Conservation (phyloP, 2,888 invertebrate species). For the Pristionchus maxplancki region DNA sequence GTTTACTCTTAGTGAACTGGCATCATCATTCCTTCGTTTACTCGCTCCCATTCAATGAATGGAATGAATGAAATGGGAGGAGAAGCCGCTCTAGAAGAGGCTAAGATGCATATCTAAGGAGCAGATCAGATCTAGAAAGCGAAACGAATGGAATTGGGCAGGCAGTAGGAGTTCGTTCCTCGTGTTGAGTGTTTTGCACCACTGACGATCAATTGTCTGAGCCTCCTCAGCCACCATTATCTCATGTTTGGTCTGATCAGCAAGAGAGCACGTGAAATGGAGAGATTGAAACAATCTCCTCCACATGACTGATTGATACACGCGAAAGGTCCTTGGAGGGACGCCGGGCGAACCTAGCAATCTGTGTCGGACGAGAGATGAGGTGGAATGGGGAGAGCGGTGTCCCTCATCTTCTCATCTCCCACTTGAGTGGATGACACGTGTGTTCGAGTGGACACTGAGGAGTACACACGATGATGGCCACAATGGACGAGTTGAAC, state of each 20-base stretch:
- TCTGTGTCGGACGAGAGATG: neutral
- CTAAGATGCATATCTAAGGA: constrained; percentile 35
- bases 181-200: neutral
- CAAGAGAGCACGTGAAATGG: neutral
- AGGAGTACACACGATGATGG: constrained; percentile 7
- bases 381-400: neutral
- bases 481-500: constrained; percentile 7
- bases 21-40: constrained; percentile 22
- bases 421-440: constrained; percentile 38
- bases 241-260: neutral
- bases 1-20: constrained; percentile 23
- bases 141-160: constrained; percentile 10
- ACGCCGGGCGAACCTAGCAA: neutral
- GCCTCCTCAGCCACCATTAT: neutral
- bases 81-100: constrained; percentile 29
- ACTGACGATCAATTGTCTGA: neutral
- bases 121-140: neutral
- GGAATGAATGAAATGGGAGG: neutral
- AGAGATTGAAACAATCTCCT: neutral
- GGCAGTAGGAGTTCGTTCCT: constrained; percentile 5
- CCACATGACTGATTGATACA: constrained; percentile 30
- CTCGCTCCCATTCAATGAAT: neutral
- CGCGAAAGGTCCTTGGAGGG: constrained; percentile 23
- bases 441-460: constrained; percentile 19
- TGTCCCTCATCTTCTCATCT: constrained; percentile 28